Evolutionary conservation across 1,140 invertebrate species (phyloP), one percentile per base, ranked within the genome.

Genomic region (Rhizoglyphus robini): DNA sequence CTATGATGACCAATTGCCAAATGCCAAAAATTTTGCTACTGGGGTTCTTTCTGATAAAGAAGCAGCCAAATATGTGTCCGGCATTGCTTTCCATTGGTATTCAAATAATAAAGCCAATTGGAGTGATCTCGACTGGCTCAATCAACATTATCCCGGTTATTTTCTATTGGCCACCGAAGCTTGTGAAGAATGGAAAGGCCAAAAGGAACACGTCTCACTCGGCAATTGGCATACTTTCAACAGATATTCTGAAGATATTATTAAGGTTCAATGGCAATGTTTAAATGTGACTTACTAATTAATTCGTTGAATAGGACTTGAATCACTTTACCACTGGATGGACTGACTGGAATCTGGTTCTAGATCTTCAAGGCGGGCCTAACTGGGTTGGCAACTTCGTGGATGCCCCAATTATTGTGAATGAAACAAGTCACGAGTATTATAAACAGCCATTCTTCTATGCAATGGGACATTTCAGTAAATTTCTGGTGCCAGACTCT

Each of bases 21-120:
- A 27, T 3, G 66, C 79, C 30, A 70, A 73, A 46, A 76, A 68
- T 57, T 62, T 30, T 70, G 69, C 4, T 49, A 63, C 30, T 27
- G 23, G 27, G 70, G 71, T 23, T 70, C 70, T 79, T 1, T 67
- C 72, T 11, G 77, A 68, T 46, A n/a, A 30, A 32, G 29, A 63
- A 23, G 54, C 54, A 15, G 49, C 51, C 30, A 61, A 61, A 32
- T 68, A 60, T 36, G 54, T 68, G 2, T n/a, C 46, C 15, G 67
- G 67, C 5, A 41, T 63, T 31, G 67, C 61, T 18, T 31, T 90
- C 1, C 90, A 92, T 74, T 92, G 85, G 84, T 92, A 83, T 69
- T 69, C 75, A 54, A 51, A 73, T 75, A 70, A 71, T 0, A 69
- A 74, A 1, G 72, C 80, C 68, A 18, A 48, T 13, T 69, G 74